Percentiles rank a stretch among this genome's conserved stretches.
Conservation (phyloP, 2,113 vertebrate species). For the Rostratula benghalensis region DNA sequence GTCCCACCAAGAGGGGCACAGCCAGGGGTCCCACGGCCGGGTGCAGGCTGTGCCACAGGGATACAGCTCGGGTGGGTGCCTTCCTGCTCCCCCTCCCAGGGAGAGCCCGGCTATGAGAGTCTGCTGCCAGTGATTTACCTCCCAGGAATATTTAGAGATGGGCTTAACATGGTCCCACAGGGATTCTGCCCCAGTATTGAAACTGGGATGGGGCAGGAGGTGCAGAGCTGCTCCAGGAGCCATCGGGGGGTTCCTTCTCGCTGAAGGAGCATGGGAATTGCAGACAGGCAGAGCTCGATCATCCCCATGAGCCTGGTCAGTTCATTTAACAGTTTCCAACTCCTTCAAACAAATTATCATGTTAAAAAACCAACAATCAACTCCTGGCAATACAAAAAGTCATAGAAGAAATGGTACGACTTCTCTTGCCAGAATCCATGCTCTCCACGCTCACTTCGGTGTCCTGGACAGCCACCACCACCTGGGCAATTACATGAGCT, state of each 20-base stretch:
- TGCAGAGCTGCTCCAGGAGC: rapidly evolving
- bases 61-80: background rate
- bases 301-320: background rate
- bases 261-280: background rate
- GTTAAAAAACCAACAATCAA: background rate
- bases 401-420: background rate
- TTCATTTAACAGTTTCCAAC: background rate
- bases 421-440: background rate
- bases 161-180: rapidly evolving
- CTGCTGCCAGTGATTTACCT: background rate
- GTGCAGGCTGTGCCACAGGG: background rate
- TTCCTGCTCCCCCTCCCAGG: background rate
- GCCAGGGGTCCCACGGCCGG: background rate
- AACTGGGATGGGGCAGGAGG: background rate
- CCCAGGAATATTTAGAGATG: background rate
- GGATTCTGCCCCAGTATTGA: background rate
- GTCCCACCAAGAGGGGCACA: background rate
- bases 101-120: background rate
- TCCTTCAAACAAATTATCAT: background rate
- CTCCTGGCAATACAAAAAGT: background rate
- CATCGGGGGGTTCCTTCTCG: rapidly evolving
- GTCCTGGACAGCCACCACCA: background rate
- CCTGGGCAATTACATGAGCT: background rate
- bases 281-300: rapidly evolving
- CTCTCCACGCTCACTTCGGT: rapidly evolving